phyloP scores from a whole-genome alignment of 2,113 vertebrate species.

The Cranoglanis bouderius region DNA sequence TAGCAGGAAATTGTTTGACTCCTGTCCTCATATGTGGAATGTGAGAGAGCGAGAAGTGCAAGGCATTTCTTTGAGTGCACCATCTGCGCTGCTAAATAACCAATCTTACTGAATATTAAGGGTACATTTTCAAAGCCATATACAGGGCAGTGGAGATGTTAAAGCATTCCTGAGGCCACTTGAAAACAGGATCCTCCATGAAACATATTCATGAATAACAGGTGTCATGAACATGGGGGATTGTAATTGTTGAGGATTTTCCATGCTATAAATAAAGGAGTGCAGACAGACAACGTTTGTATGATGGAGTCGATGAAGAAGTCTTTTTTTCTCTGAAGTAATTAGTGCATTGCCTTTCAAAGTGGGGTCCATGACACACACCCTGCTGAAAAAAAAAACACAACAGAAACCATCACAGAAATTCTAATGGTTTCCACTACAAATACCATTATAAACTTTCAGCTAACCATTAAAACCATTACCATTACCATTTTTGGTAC shows the following conservation, averaged over 20 bases:
- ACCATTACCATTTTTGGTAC: too few relatives aligned
- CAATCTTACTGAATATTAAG: not conserved
- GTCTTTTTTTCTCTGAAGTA: not conserved
- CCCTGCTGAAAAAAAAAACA: too few relatives aligned
- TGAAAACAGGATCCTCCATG: not conserved
- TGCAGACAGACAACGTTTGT: not conserved
- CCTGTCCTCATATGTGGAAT: not conserved
- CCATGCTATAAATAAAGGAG: not conserved
- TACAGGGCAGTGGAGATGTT: not conserved
- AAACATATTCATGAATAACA: not conserved
- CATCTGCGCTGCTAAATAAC: not conserved
- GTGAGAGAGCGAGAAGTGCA: not conserved
- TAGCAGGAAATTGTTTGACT: slow-evolving; percentile 11
- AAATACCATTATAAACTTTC: too few relatives aligned
- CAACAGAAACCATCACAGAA: too few relatives aligned
- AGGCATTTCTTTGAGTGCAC: not conserved
- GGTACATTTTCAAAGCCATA: not conserved
- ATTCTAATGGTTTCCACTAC: too few relatives aligned
- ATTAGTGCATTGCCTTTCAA: not conserved
- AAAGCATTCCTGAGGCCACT: not conserved
- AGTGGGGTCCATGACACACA: not conserved
- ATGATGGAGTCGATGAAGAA: not conserved
- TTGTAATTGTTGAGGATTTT: not conserved
- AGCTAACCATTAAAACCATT: too few relatives aligned
- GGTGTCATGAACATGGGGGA: not conserved